A percentile compares a stretch with the other conserved stretches of the same genome.
phyloP scores from a whole-genome alignment of 2,113 vertebrate species.

The Perca schrenkii region DNA sequence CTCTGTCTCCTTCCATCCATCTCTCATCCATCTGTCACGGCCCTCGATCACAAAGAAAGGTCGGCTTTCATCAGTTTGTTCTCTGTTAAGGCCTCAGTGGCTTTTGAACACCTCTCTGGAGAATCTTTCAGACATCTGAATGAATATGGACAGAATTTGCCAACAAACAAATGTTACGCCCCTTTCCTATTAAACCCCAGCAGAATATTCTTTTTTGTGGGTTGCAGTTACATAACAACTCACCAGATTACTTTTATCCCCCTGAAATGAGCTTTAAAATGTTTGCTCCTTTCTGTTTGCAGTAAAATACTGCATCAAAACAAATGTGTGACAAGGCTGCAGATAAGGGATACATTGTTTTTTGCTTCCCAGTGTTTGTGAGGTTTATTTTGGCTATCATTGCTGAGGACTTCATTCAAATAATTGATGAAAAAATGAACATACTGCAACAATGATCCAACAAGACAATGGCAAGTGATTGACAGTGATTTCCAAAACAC shows the following conservation, averaged over 20 bases:
- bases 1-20: constrained; percentile 45
- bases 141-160: not conserved
- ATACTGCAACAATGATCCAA: not conserved
- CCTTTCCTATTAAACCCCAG: not conserved
- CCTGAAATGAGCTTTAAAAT: not conserved
- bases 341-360: not conserved
- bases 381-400: not conserved
- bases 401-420: not conserved
- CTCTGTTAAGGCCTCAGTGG: constrained; percentile 17
- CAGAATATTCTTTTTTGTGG: not conserved
- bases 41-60: constrained; percentile 47
- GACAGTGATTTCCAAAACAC: constrained; percentile 5
- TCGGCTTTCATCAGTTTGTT: constrained; percentile 48
- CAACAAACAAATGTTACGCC: not conserved
- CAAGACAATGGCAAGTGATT: not conserved
- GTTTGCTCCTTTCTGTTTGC: not conserved
- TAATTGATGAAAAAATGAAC: not conserved
- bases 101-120: constrained; percentile 21
- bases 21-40: constrained; percentile 44
- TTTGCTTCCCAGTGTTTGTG: not conserved
- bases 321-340: not conserved
- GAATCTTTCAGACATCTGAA: constrained; percentile 14
- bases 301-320: not conserved
- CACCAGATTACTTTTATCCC: not conserved
- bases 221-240: not conserved